phyloP scores from a whole-genome alignment of 2,113 vertebrate species.

The Dipodomys ordii region DNA sequence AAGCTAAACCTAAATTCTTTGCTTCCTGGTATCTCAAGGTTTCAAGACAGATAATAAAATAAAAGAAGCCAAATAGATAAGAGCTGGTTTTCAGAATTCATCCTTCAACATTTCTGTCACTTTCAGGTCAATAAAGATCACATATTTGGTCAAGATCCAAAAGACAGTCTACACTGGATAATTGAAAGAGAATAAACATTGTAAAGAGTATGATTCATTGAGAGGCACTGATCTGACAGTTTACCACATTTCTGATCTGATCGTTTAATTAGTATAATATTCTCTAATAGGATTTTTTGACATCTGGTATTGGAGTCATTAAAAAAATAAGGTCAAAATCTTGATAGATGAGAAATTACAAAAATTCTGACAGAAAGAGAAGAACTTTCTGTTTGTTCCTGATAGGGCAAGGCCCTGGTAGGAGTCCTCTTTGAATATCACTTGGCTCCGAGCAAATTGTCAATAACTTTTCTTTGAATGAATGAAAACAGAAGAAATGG shows the following conservation, averaged over 20 bases:
- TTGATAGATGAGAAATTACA: neutral
- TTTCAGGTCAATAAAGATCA: neutral
- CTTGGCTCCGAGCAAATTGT: neutral
- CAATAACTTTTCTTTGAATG: neutral
- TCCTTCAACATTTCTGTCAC: neutral
- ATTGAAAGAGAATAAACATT: neutral
- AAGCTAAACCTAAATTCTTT: neutral
- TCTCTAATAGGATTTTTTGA: neutral
- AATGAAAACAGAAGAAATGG: slow-evolving; percentile 46
- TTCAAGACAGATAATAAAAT: neutral
- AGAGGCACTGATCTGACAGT: neutral
- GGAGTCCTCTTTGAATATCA: neutral
- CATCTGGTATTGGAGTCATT: neutral
- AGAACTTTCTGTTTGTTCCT: neutral
- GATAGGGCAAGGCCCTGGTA: too few relatives aligned
- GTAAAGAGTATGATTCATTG: neutral
- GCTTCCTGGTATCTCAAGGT: neutral
- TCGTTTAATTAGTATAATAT: slow-evolving; percentile 29
- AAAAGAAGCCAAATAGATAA: neutral
- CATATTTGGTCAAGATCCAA: neutral
- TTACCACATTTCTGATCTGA: neutral
- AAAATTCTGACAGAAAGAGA: neutral
- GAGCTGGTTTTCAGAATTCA: neutral
- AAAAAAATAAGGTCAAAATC: slow-evolving; percentile 17
- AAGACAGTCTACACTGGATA: neutral